These are phyloP conservation scores for Lepidotrigona ventralis DNA, from an alignment of 1,140 invertebrate species.

Conservation along the genomic window DNA sequence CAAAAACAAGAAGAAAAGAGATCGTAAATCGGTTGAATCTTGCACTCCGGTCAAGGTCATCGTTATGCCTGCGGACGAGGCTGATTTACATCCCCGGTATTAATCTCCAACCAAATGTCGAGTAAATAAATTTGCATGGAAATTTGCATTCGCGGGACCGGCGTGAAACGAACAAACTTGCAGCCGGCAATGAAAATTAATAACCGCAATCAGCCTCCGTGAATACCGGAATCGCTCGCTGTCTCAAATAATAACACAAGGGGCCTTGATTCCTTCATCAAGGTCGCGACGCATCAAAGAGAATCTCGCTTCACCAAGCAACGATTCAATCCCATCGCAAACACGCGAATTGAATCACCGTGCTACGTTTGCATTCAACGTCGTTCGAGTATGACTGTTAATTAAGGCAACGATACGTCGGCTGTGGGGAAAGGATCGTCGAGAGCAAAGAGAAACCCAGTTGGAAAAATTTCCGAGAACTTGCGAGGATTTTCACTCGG, in stretches of 20 bases:
- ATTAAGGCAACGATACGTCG: slow-evolving; percentile 30
- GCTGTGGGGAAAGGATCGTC: too few relatives aligned
- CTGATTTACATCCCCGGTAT: not conserved
- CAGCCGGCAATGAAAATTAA: not conserved
- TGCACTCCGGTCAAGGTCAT: slow-evolving; percentile 1
- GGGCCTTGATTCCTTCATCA: not conserved
- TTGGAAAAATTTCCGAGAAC: too few relatives aligned
- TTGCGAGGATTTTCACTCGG: too few relatives aligned
- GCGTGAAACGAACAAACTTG: not conserved
- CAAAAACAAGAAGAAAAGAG: not conserved
- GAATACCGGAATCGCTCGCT: not conserved
- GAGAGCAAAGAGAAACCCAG: too few relatives aligned
- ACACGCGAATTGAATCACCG: not conserved
- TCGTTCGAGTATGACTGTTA: not conserved
- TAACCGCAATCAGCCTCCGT: not conserved
- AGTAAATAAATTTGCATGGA: slow-evolving; percentile 24
- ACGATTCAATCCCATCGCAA: not conserved
- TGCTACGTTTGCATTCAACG: slow-evolving; percentile 16
- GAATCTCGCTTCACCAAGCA: not conserved
- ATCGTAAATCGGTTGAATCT: not conserved
- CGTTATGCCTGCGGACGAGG: not conserved
- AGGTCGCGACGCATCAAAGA: too few relatives aligned
- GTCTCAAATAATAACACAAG: not conserved
- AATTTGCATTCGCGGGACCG: slow-evolving; percentile 3
- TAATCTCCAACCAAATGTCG: too few relatives aligned